Evolutionary conservation across 1,140 invertebrate species (phyloP).

Genomic region (Achroia grisella): DNA sequence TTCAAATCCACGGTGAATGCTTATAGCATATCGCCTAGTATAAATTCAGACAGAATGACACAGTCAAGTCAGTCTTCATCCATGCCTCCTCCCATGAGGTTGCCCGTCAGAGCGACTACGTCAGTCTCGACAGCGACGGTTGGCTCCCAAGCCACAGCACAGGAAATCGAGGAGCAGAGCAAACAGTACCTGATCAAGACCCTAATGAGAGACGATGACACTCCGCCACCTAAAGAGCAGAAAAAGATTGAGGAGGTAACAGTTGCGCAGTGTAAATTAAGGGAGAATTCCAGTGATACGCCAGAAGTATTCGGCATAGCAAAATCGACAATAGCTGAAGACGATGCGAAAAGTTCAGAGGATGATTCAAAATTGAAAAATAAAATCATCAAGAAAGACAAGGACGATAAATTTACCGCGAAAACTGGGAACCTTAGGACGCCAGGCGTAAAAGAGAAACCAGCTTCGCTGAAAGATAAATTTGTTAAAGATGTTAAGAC

Average conservation of each 20-base stretch:
- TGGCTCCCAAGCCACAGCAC: slow-evolving; percentile 52
- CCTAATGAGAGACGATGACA: slow-evolving; percentile 61
- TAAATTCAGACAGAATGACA: background rate
- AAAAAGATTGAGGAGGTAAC: slow-evolving; percentile 57
- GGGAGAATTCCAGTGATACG: slow-evolving; percentile 32
- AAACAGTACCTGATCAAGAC: slow-evolving; percentile 68
- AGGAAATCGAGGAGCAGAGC: slow-evolving; percentile 64
- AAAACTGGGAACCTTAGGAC: slow-evolving; percentile 54
- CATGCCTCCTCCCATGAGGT: slow-evolving; percentile 50
- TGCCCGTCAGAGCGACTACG: slow-evolving; percentile 38
- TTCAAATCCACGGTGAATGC: slow-evolving; percentile 43
- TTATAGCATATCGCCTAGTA: background rate
- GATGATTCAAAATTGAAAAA: slow-evolving; percentile 58
- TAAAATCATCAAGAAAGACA: slow-evolving; percentile 61
- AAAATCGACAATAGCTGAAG: slow-evolving; percentile 31
- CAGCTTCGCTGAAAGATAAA: slow-evolving; percentile 53
- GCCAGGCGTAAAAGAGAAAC: slow-evolving; percentile 55
- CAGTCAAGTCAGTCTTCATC: slow-evolving; percentile 10
- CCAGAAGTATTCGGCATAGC: slow-evolving; percentile 54
- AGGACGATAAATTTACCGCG: slow-evolving; percentile 46
- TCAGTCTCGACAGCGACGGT: slow-evolving; percentile 54
- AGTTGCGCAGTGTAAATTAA: slow-evolving; percentile 52
- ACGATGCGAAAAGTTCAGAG: slow-evolving; percentile 33
- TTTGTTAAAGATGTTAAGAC: slow-evolving; percentile 54
- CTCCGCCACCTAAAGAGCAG: slow-evolving; percentile 46